Conservation (phyloP, 2,888 invertebrate genomes). For the Lithophane ornitopus region DNA sequence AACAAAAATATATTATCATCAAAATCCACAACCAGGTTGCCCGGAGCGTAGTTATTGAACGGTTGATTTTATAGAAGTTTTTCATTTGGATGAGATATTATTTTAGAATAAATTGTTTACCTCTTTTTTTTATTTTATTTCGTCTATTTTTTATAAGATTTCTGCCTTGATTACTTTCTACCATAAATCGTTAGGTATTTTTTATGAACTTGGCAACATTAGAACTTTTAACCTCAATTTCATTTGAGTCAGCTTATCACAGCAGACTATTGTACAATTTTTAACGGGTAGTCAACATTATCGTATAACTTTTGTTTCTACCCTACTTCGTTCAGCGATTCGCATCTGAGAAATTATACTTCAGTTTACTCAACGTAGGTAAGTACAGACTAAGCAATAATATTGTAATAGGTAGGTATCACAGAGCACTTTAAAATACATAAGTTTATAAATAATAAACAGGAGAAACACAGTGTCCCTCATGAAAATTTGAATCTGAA, state of each 20-base stretch:
- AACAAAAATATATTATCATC: conserved; percentile 70
- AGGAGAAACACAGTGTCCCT: not conserved
- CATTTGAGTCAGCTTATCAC: not conserved
- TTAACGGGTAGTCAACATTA: too few species aligned
- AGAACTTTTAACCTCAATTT: conserved; percentile 1
- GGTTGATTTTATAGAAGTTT: conserved; percentile 67
- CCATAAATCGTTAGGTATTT: not conserved
- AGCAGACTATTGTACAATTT: too few species aligned
- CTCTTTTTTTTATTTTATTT: not conserved
- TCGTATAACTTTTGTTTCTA: not conserved
- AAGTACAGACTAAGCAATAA: conserved; percentile 21
- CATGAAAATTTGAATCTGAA: conserved; percentile 5
- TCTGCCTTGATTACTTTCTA: not conserved
- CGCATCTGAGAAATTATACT: not conserved
- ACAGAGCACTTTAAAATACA: too few species aligned
- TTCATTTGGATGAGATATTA: conserved; percentile 58
- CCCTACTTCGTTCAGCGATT: not conserved
- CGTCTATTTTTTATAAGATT: conserved; percentile 10
- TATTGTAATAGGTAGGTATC: not conserved
- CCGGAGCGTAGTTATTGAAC: conserved; percentile 36
- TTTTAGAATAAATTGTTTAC: conserved; percentile 64
- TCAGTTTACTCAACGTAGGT: not conserved
- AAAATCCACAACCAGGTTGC: conserved; percentile 33
- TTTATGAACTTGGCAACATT: conserved; percentile 40
- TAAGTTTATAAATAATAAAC: too few species aligned